Percentiles rank a stretch among this genome's conserved stretches.
These are phyloP conservation scores for Aplidium turbinatum DNA, from an alignment of 23 tunicate genomes.

Conservation along the genomic window DNA sequence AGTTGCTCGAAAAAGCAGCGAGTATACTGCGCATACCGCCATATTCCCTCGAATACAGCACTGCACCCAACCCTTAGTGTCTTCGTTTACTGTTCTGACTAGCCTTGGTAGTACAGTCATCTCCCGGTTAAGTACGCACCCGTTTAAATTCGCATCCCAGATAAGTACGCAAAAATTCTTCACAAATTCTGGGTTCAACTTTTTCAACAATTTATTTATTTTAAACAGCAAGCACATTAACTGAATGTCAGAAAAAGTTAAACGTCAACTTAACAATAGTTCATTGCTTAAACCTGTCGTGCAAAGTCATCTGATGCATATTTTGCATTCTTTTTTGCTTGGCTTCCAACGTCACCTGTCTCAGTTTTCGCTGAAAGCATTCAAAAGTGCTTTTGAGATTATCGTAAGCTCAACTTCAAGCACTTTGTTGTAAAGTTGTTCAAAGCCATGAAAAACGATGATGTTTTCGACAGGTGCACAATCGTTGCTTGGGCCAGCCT, in stretches of 20 bases:
- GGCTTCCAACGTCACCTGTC: conserved; percentile 22
- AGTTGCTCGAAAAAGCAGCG: too few relatives aligned
- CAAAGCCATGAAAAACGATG: conserved; percentile 19
- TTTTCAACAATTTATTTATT: conserved; percentile 35
- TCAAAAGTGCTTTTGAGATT: conserved; percentile 23
- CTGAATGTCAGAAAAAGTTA: too few relatives aligned
- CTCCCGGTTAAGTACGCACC: conserved; percentile 35
- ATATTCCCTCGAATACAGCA: too few relatives aligned
- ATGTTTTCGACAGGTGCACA: conserved; percentile 16
- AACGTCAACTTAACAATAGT: conserved; percentile 1
- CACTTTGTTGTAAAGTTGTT: conserved; percentile 16
- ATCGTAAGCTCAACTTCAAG: conserved; percentile 18
- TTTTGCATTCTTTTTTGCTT: neutral
- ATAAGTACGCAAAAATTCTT: conserved; percentile 23
- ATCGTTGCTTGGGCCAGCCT: conserved; percentile 11
- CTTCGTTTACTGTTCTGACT: too few relatives aligned
- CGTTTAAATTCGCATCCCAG: conserved; percentile 31
- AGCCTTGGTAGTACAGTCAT: conserved; percentile 10
- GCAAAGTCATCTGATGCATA: conserved; percentile 25
- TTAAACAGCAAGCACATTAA: too few relatives aligned
- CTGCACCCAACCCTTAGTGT: too few relatives aligned
- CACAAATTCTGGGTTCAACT: conserved; percentile 27
- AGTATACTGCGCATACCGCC: too few relatives aligned
- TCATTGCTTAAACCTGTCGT: conserved; percentile 26
- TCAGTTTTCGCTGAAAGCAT: conserved; percentile 23